phyloP scores from a whole-genome alignment of 2,888 invertebrate species.

The Drosophila kokeensis region DNA sequence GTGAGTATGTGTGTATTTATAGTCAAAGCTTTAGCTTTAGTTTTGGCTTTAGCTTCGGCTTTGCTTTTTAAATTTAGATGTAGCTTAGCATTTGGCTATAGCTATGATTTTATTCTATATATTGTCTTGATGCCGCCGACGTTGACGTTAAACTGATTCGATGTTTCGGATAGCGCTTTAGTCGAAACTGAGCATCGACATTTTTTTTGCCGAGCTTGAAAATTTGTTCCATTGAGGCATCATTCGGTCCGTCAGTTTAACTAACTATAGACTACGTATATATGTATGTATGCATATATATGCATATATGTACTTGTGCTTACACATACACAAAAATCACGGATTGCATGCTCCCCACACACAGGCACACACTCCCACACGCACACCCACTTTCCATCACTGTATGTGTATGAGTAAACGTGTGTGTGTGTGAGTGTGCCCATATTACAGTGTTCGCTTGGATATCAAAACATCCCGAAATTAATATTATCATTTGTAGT shows the following conservation, averaged over 20 bases:
- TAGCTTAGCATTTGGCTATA: constrained; percentile 18
- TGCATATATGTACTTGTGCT: constrained; percentile 35
- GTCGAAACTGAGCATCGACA: constrained; percentile 74
- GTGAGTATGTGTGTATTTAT: constrained; percentile 31
- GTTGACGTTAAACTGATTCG: constrained; percentile 81
- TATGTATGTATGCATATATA: no score
- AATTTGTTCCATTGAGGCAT: constrained; percentile 43
- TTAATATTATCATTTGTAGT: not conserved
- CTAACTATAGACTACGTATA: constrained; percentile 15
- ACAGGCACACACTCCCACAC: constrained; percentile 23
- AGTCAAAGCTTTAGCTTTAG: constrained; percentile 25
- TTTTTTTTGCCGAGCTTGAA: constrained; percentile 55
- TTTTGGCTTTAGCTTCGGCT: constrained; percentile 5
- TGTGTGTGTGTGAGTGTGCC: constrained; percentile 1
- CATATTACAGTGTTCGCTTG: constrained; percentile 11
- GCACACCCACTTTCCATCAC: constrained; percentile 8
- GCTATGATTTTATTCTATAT: constrained; percentile 50
- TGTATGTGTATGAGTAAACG: not conserved
- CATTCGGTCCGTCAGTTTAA: constrained; percentile 33
- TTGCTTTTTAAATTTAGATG: constrained; percentile 8
- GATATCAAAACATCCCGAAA: not conserved
- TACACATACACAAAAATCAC: constrained; percentile 20
- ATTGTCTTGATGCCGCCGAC: constrained; percentile 82
- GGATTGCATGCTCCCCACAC: constrained; percentile 54
- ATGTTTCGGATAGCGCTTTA: constrained; percentile 76